Evolutionary conservation across 2,888 invertebrate species (phyloP).

Genomic region (Erebia aethiops): DNA sequence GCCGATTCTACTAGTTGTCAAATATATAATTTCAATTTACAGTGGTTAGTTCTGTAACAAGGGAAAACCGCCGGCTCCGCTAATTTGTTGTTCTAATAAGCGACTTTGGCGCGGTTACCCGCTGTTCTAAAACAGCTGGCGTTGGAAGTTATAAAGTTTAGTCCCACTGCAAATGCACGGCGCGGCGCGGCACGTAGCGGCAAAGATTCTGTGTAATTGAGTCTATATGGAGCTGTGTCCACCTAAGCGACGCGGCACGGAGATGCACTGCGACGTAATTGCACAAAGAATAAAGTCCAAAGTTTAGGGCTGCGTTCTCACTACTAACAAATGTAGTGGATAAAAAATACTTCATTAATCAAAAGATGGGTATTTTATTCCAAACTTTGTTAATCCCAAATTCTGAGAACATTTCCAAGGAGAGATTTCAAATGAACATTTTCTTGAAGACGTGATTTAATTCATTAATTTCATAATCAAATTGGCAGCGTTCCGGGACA

Average conservation of each 20-base stretch:
- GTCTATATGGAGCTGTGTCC: no score
- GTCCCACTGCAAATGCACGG: no score
- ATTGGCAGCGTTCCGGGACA: conserved; percentile 24
- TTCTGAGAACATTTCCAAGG: background rate
- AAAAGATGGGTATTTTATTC: background rate
- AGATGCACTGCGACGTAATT: no score
- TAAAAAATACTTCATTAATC: background rate
- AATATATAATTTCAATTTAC: no score
- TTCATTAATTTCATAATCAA: conserved; percentile 36
- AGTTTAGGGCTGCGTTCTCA: no score
- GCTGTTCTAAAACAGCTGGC: background rate
- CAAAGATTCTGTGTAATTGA: no score
- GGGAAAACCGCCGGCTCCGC: background rate
- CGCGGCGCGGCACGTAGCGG: no score
- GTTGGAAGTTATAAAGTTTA: background rate
- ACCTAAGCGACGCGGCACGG: no score
- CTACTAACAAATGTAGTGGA: no score
- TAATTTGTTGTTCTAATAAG: conserved; percentile 12
- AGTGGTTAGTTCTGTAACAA: background rate
- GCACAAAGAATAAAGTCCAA: no score
- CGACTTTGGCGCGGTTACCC: background rate
- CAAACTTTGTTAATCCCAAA: background rate
- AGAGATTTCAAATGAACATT: background rate
- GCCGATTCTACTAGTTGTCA: no score
- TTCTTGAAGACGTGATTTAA: conserved; percentile 27